phyloP scores from a whole-genome alignment of 2,113 vertebrate species.

The Anguilla rostrata region DNA sequence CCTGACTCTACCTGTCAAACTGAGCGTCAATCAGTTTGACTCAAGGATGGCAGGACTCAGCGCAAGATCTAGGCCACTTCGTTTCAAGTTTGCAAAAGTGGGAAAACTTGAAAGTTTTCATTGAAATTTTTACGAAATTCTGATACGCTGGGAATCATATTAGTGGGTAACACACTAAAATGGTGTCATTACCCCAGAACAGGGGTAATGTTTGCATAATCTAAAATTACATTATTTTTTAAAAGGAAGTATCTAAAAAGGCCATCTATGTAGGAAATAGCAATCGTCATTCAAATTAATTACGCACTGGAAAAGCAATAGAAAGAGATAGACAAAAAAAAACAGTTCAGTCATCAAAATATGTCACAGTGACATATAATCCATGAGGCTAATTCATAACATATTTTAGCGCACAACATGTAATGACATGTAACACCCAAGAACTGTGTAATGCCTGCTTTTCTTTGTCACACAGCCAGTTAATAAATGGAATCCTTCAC shows the following conservation, averaged over 20 bases:
- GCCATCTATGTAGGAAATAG: not conserved
- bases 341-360: not conserved
- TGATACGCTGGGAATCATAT: conserved; percentile 15
- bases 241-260: not conserved
- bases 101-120: conserved; percentile 49
- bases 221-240: not conserved
- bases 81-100: conserved; percentile 35
- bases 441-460: not conserved
- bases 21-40: conserved; percentile 70
- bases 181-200: not conserved
- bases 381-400: not conserved
- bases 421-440: not conserved
- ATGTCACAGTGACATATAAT: not conserved
- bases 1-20: conserved; percentile 69
- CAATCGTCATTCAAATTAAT: not conserved
- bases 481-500: not conserved
- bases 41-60: conserved; percentile 69
- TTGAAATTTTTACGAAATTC: conserved; percentile 32
- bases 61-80: conserved; percentile 45
- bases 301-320: not conserved
- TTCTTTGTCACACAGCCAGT: not conserved
- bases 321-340: not conserved
- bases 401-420: not conserved
- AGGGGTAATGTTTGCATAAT: not conserved
- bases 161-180: not conserved